Base-by-base conservation (phyloP, 2,888 invertebrate species). In the Gasteruption jaculator region DNA sequence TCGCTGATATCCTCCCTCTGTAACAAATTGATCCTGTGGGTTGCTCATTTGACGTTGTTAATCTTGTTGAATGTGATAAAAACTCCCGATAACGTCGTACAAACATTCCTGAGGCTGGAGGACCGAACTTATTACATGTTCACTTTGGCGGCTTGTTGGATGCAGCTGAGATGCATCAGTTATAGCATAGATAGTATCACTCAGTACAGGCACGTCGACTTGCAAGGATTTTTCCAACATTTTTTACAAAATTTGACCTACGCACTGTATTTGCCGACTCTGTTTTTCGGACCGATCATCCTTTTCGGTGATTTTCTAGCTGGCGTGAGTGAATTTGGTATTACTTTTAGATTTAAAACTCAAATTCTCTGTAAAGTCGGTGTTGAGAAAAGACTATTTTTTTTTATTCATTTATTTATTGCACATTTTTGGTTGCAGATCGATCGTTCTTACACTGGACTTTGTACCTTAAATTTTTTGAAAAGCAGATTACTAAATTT, bases 261-360 rank as follows among this genome's bases (percentile, higher is more conserved):
- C 67, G 79, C 81, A 43, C 76, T 91, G 35, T 93, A 94, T 68
- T 75, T 91, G 38, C 94, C 94, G 14, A 75, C 85, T n/a, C 73
- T 90, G 44, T 83, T 86, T 56, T 77, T 82, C 54, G 94, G 94
- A 12, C 94, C 94, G n/a, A 76, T 92, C 40, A 78, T 92, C 54
- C 73, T 83, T 5, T 91, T 84, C 71, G 75, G 80, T 51, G 80
- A 86, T 43, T 93, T 86, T 72, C 72, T 68, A 19, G 48, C 58
- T 26, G 72, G 75, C 52, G 75, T 76, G 60, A 58, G 65, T 55
- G n/a, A n/a, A n/a, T n/a, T n/a, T n/a, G n/a, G n/a, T n/a, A n/a
- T 38, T 26, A 21, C 4, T 15, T 19, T 38, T 34, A 29, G n/a
- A 25, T 30, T 19, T 37, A 24, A 14, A 20, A 11, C 7, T 24